Base-by-base conservation (phyloP, 2,797 vertebrate genomes). In the Allobates femoralis region DNA sequence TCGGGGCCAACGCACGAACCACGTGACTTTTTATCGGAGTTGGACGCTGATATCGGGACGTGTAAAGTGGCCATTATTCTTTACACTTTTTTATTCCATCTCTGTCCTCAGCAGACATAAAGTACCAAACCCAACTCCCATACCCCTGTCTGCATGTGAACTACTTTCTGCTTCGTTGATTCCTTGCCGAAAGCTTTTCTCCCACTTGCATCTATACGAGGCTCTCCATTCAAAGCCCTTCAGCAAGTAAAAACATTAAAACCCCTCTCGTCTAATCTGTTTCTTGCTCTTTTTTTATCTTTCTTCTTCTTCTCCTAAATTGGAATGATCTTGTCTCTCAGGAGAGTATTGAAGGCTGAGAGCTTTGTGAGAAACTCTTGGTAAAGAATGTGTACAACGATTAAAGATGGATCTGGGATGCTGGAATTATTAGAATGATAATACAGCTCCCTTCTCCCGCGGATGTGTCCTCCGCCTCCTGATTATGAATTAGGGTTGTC, bases 271-370 rank as follows among this genome's bases (percentile, higher is more conserved):
- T 74, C 21, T 75, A 21, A 75, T 78, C 77, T 7, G 37, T 12
- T 41, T 28, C 26, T 51, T 15, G 28, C 62, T 66, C 46, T 30
- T 51, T 81, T 64, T 66, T 67, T 67, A 30, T 81, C 41, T 81
- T 3, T 26, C n/a, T 81, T 51, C 6, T 46, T 46, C 28, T 67
- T 51, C 79, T 51, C 10, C 75, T 50, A 64, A 66, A 51, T 66
- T 66, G 41, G 32, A 66, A 62, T 21, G 41, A 81, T 81, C 79
- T 80, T 41, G 66, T 80, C 79, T 66, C 79, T 81, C 50, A 50
- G 62, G 46, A 67, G 79, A 81, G 46, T 81, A 50, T 69, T 21
- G 51, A 50, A 32, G 62, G 11, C 28, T 23, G 16, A 46, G 4
- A 55, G 79, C 64, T 69, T 81, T 69, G 62, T 69, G 79, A 50